A percentile compares a stretch with the other conserved stretches of the same genome.
Evolutionary conservation across 2,797 vertebrate species (phyloP).

Genomic region (Chaunax sp.): DNA sequence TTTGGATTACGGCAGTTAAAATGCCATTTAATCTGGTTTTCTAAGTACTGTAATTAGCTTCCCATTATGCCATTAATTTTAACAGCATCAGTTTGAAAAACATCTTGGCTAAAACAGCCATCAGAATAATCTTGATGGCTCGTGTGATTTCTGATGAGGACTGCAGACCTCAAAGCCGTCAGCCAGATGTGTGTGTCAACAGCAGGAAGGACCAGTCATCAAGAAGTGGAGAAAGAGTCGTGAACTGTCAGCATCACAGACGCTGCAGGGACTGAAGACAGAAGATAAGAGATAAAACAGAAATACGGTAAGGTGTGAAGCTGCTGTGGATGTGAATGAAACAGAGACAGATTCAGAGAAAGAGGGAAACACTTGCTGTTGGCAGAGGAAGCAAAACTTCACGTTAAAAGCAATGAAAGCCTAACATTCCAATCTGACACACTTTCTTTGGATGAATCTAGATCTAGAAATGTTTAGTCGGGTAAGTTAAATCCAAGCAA

Average conservation of each 20-base stretch:
- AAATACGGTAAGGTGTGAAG: neutral
- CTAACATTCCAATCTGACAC: neutral
- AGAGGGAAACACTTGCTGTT: neutral
- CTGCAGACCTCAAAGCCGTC: constrained; percentile 29
- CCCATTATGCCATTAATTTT: neutral
- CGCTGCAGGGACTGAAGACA: neutral
- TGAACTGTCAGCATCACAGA: constrained; percentile 31
- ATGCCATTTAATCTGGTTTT: neutral
- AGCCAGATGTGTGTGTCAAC: constrained; percentile 47
- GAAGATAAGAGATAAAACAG: constrained; percentile 18
- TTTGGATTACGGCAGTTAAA: neutral
- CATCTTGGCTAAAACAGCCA: neutral
- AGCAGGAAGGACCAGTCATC: constrained; percentile 27
- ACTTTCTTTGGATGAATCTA: neutral
- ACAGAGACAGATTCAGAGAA: neutral
- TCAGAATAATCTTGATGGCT: constrained; percentile 19
- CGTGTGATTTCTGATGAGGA: constrained; percentile 38
- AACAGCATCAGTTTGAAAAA: neutral
- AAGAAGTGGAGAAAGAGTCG: constrained; percentile 7
- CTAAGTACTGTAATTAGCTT: neutral
- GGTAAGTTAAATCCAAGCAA: neutral
- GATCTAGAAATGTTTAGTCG: too few relatives aligned
- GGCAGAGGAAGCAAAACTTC: constrained; percentile 15
- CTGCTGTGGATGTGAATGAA: constrained; percentile 3
- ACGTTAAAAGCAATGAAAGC: neutral